A percentile compares a stretch with the other conserved stretches of the same genome.
Conservation (phyloP, 2,888 invertebrate species). For the Dendrolimus pini region DNA sequence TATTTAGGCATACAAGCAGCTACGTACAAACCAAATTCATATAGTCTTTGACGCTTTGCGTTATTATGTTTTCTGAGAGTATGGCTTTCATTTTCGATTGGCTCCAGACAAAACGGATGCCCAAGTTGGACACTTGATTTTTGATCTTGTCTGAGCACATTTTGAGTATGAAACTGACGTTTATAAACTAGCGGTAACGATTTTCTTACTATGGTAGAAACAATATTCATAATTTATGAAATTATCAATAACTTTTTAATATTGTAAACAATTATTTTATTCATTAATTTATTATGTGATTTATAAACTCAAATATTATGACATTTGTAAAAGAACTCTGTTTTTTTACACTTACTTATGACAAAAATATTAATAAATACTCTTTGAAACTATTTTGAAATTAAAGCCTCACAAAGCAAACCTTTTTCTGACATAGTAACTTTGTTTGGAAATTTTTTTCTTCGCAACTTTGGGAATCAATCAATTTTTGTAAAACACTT, state of each 20-base stretch:
- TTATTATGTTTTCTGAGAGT: constrained; percentile 53
- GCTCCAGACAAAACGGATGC: constrained; percentile 39
- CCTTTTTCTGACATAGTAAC: too few species aligned
- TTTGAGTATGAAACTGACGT: constrained; percentile 15
- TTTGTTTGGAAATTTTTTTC: too few species aligned
- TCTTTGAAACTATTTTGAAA: too few species aligned
- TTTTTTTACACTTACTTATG: too few species aligned
- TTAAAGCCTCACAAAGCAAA: too few species aligned
- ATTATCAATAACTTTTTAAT: constrained; percentile 4
- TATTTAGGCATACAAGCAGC: constrained; percentile 61
- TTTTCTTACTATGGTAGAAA: constrained; percentile 18
- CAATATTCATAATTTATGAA: constrained; percentile 7
- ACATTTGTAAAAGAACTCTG: too few species aligned
- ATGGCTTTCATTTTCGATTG: constrained; percentile 31
- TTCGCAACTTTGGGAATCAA: too few species aligned
- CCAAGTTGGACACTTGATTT: constrained; percentile 20
- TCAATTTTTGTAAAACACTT: too few species aligned
- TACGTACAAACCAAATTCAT: constrained; percentile 60
- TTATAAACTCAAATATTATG: too few species aligned
- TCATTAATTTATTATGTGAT: too few species aligned
- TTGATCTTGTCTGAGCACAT: constrained; percentile 8
- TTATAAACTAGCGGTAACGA: constrained; percentile 11
- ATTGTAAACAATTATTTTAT: too few species aligned
- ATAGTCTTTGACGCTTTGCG: constrained; percentile 40
- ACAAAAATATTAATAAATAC: too few species aligned